Evolutionary conservation across 2,797 vertebrate species (phyloP).

Genomic region (Sylvia borin): DNA sequence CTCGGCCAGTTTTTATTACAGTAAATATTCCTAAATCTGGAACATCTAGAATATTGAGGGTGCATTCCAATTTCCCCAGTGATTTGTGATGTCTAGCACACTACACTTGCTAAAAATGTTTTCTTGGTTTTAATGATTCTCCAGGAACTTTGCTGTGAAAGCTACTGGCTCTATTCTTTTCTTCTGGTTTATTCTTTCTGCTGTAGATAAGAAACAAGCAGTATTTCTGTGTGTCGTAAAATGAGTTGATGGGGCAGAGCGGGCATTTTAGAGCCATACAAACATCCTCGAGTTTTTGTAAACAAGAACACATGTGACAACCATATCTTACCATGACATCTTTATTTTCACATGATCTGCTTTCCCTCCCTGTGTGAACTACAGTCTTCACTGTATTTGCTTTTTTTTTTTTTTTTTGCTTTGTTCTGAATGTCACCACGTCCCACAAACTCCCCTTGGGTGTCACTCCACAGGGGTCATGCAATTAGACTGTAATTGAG

Average conservation of each 20-base stretch:
- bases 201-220: not conserved
- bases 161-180: not conserved
- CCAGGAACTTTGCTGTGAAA: not conserved
- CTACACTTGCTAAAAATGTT: not conserved
- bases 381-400: not conserved
- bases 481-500: not conserved
- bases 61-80: not conserved
- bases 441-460: not conserved
- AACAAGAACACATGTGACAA: not conserved
- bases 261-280: not conserved
- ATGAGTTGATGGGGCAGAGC: not conserved
- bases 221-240: not conserved
- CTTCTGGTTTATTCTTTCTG: not conserved
- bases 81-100: not conserved
- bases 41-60: not conserved
- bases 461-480: not conserved
- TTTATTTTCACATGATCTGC: not conserved
- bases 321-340: rapidly evolving
- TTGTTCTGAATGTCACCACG: not conserved
- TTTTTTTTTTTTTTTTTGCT: not conserved
- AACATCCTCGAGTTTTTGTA: not conserved
- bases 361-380: not conserved
- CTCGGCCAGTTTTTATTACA: not conserved
- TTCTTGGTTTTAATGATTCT: not conserved
- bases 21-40: not conserved